A percentile compares a stretch with the other conserved stretches of the same genome.
Evolutionary conservation across 2,113 vertebrate species (phyloP).

Genomic region (Daubentonia madagascariensis): DNA sequence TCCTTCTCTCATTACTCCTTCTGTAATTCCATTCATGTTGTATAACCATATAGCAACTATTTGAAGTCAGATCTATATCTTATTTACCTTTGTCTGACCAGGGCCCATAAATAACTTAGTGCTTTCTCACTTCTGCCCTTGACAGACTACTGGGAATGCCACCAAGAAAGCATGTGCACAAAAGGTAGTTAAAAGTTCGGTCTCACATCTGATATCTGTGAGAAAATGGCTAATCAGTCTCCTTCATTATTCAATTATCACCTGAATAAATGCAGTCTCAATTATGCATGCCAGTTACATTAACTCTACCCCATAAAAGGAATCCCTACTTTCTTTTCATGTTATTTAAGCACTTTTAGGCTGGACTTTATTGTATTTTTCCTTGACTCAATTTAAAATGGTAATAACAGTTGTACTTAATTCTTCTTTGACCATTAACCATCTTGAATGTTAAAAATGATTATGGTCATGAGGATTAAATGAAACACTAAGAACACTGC

Average conservation of each 20-base stretch:
- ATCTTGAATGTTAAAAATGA: background rate
- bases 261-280: background rate
- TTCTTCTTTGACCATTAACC: background rate
- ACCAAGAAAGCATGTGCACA: background rate
- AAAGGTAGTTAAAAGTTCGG: background rate
- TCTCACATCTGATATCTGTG: background rate
- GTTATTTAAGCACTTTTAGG: background rate
- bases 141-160: background rate
- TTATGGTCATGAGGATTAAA: background rate
- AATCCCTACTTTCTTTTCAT: background rate
- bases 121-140: background rate
- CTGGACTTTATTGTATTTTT: background rate
- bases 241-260: background rate
- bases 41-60: background rate
- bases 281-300: background rate
- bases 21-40: background rate
- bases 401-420: background rate
- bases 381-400: background rate
- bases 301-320: background rate
- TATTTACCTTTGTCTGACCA: background rate
- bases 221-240: background rate
- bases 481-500: background rate
- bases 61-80: background rate
- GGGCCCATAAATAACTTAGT: background rate
- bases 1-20: background rate